Percentiles rank a stretch among this genome's conserved stretches.
Conservation (phyloP, 1,140 invertebrate species). For the Drosophila nasuta region DNA sequence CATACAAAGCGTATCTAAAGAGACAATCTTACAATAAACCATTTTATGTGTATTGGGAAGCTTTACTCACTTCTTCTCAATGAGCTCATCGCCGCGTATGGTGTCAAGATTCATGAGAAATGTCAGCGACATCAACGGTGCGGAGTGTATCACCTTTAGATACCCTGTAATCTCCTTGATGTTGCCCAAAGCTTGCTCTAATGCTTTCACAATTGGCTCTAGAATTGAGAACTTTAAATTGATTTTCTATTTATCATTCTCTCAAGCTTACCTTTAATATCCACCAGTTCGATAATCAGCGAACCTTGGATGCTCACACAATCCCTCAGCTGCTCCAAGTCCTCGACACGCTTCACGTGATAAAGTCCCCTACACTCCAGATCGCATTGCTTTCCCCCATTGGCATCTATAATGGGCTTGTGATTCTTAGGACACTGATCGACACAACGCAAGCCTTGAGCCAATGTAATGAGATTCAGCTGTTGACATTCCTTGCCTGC, state of each 20-base stretch:
- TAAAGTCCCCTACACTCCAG: slow-evolving; percentile 64
- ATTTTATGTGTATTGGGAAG: no score
- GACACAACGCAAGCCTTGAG: slow-evolving; percentile 52
- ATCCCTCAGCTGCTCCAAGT: slow-evolving; percentile 55
- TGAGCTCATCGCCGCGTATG: slow-evolving; percentile 61
- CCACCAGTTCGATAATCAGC: slow-evolving; percentile 63
- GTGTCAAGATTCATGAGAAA: slow-evolving; percentile 88
- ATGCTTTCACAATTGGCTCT: slow-evolving; percentile 70
- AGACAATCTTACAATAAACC: no score
- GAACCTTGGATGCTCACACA: slow-evolving; percentile 74
- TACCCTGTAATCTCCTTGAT: slow-evolving; percentile 92
- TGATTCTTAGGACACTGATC: slow-evolving; percentile 68
- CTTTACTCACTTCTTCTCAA: slow-evolving; percentile 66
- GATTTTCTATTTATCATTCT: not conserved
- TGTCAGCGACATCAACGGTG: slow-evolving; percentile 91
- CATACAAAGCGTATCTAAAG: slow-evolving; percentile 88
- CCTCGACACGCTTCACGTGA: slow-evolving; percentile 46
- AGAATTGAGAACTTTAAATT: not conserved
- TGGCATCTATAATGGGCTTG: slow-evolving; percentile 28
- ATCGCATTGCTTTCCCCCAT: slow-evolving; percentile 47
- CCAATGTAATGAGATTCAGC: slow-evolving; percentile 53
- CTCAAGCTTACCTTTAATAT: slow-evolving; percentile 61
- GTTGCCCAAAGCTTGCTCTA: slow-evolving; percentile 90
- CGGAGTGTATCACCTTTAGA: slow-evolving; percentile 91
- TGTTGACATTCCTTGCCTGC: slow-evolving; percentile 51